phyloP scores from a whole-genome alignment of 2,888 invertebrate species.

The Cheilosia impressa region DNA sequence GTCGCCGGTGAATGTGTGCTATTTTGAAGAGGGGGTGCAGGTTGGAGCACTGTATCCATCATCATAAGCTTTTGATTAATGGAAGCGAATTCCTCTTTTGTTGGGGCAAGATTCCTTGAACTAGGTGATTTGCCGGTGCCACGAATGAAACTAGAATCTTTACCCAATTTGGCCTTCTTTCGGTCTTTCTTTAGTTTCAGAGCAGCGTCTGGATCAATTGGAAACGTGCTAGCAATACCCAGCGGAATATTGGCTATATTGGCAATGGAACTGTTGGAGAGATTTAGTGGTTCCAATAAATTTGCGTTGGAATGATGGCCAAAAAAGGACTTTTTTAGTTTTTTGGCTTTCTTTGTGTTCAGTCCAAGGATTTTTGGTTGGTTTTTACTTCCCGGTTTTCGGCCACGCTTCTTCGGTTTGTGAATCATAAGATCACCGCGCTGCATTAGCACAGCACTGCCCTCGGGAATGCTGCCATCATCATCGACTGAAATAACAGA shows the following conservation, averaged over 20 bases:
- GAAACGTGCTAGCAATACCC: constrained; percentile 71
- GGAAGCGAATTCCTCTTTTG: constrained; percentile 78
- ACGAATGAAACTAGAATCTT: constrained; percentile 50
- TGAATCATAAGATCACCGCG: constrained; percentile 67
- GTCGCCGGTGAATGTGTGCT: neutral
- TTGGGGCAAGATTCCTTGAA: constrained; percentile 67
- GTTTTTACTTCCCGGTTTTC: constrained; percentile 82
- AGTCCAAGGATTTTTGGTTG: constrained; percentile 73
- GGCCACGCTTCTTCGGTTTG: constrained; percentile 81
- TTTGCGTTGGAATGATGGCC: constrained; percentile 49
- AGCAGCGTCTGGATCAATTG: constrained; percentile 54
- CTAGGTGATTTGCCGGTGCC: constrained; percentile 24
- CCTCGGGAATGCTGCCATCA: constrained; percentile 60
- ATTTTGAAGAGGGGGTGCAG: constrained; percentile 78
- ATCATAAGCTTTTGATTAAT: constrained; percentile 84
- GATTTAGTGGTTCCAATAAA: constrained; percentile 73
- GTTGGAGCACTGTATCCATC: constrained; percentile 79
- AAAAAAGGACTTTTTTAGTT: constrained; percentile 70
- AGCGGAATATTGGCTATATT: constrained; percentile 67
- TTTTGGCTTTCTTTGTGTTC: constrained; percentile 75
- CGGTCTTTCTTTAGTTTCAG: constrained; percentile 79
- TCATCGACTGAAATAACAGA: constrained; percentile 61
- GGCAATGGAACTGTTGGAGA: constrained; percentile 67
- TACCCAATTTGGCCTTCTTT: constrained; percentile 77
- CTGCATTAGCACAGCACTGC: constrained; percentile 57